phyloP scores from a whole-genome alignment of 1,140 invertebrate genomes.

The Drosophila rhopaloa region DNA sequence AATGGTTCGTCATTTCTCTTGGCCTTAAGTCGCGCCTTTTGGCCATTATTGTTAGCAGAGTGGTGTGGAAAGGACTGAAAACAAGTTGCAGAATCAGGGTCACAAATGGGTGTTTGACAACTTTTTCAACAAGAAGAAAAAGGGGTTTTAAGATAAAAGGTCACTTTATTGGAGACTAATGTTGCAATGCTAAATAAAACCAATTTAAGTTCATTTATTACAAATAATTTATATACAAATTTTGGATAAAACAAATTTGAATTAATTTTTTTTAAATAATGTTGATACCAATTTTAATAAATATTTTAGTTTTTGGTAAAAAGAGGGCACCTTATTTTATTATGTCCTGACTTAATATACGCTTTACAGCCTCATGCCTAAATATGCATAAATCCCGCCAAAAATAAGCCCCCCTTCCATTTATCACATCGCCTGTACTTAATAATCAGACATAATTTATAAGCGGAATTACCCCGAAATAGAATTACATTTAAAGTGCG shows the following conservation, averaged over 20 bases:
- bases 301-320: no score
- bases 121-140: constrained; percentile 24
- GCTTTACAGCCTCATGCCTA: no score
- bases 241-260: no score
- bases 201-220: not conserved
- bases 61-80: constrained; percentile 31
- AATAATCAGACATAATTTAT: constrained; percentile 22
- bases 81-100: constrained; percentile 26
- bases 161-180: constrained; percentile 8
- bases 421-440: not conserved
- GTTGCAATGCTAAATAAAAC: not conserved
- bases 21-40: constrained; percentile 20
- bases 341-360: no score
- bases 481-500: constrained; percentile 29
- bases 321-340: no score
- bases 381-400: not conserved
- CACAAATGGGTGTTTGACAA: constrained; percentile 21
- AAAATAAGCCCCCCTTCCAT: not conserved
- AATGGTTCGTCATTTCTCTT: constrained; percentile 55
- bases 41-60: constrained; percentile 30
- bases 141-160: not conserved
- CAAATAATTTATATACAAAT: no score
- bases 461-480: constrained; percentile 18
- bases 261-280: no score
- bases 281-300: no score